phyloP scores from a whole-genome alignment of 2,113 vertebrate species.

The Engraulis encrasicolus region DNA sequence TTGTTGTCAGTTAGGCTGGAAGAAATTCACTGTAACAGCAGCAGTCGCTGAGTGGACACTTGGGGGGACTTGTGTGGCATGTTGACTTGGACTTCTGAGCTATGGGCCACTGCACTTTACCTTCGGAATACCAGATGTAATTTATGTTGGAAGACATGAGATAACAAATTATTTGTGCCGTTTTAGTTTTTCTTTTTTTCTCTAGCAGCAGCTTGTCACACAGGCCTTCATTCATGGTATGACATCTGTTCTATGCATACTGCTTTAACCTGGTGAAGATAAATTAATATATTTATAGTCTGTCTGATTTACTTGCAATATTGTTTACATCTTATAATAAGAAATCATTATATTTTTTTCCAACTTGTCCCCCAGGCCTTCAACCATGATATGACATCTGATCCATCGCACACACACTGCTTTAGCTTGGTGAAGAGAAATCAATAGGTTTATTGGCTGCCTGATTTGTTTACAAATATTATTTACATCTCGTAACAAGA shows the following conservation, averaged over 20 bases:
- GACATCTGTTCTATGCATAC: too few species aligned
- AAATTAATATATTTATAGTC: neutral
- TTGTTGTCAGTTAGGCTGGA: too few species aligned
- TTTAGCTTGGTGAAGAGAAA: neutral
- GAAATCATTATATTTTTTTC: neutral
- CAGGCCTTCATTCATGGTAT: too few species aligned
- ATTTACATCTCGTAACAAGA: neutral
- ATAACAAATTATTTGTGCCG: neutral
- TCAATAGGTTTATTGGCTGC: neutral
- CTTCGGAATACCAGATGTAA: neutral
- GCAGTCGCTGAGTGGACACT: neutral
- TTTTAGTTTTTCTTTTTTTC: neutral
- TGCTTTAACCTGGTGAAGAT: neutral
- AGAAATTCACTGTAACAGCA: too few species aligned
- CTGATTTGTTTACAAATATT: neutral
- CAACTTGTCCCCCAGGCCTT: neutral
- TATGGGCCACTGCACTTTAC: neutral
- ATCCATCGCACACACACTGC: neutral
- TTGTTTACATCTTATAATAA: neutral
- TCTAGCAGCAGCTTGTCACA: neutral
- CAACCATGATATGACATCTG: neutral
- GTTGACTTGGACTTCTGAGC: neutral
- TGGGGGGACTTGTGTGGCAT: neutral
- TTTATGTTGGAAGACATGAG: neutral
- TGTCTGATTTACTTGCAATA: neutral